These are phyloP conservation scores for Eonycteris spelaea DNA, from an alignment of 2,113 vertebrate genomes.

Conservation along the genomic window DNA sequence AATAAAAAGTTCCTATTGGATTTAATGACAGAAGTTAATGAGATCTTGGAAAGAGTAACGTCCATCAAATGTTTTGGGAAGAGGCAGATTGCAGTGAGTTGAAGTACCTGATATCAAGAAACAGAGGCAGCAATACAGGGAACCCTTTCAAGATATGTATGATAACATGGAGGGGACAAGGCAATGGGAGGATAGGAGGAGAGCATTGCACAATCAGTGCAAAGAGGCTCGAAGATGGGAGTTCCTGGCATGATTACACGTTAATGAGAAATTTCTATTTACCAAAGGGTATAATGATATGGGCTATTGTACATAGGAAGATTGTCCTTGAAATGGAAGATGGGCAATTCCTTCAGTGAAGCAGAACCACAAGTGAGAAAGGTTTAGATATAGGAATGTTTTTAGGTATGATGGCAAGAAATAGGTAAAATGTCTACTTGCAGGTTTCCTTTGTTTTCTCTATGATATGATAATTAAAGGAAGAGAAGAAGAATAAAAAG, in stretches of 20 bases:
- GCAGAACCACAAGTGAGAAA: neutral
- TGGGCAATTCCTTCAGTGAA: neutral
- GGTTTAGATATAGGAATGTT: neutral
- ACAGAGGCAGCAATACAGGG: neutral
- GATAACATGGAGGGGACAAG: fast-evolving
- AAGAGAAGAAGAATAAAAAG: neutral
- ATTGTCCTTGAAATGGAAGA: neutral
- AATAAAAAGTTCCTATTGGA: neutral
- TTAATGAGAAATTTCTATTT: neutral
- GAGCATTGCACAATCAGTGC: neutral
- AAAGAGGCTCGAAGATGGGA: neutral
- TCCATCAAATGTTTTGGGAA: neutral
- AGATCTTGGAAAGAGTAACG: neutral
- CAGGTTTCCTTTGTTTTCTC: neutral
- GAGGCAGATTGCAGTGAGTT: neutral
- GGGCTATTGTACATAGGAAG: no score
- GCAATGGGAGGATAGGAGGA: neutral
- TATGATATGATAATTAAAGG: neutral
- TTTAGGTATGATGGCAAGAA: neutral
- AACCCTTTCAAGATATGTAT: neutral
- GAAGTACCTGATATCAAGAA: neutral
- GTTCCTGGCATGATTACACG: neutral
- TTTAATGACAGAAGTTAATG: neutral
- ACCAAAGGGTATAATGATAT: fast-evolving
- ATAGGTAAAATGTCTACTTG: neutral